These are phyloP conservation scores for Augiades crinisus DNA, from an alignment of 2,888 invertebrate species.

Conservation along the genomic window DNA sequence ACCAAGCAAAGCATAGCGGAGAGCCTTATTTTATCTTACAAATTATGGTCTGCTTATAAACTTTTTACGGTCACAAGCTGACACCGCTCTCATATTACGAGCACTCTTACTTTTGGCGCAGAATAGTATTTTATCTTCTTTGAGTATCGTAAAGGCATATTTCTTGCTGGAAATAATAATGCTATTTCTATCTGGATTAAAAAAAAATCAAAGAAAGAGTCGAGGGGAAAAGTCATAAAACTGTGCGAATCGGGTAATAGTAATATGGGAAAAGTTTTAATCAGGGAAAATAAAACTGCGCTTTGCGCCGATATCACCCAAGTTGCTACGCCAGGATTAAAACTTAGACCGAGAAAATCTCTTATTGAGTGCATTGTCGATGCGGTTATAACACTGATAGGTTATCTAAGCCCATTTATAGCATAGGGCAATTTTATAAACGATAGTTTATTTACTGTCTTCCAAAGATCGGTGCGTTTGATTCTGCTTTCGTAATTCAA, in stretches of 20 bases:
- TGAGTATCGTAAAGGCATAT: too few species aligned
- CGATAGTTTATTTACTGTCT: too few species aligned
- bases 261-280: slow-evolving; percentile 71
- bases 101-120: slow-evolving; percentile 13
- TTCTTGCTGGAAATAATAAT: too few species aligned
- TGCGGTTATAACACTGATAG: slow-evolving; percentile 47
- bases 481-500: too few species aligned
- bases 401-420: slow-evolving; percentile 10
- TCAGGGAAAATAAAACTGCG: slow-evolving; percentile 64
- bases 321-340: slow-evolving; percentile 63
- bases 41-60: slow-evolving; percentile 23
- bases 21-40: slow-evolving; percentile 22
- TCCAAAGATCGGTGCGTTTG: too few species aligned
- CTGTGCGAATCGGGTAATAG: slow-evolving; percentile 59
- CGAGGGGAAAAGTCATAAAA: slow-evolving; percentile 62
- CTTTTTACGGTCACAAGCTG: slow-evolving; percentile 24
- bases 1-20: slow-evolving; percentile 1
- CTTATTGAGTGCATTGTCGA: slow-evolving; percentile 55
- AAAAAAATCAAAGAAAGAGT: slow-evolving; percentile 39
- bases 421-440: too few species aligned
- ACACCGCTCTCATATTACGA: slow-evolving; percentile 16
- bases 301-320: slow-evolving; percentile 57
- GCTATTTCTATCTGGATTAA: too few species aligned
- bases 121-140: too few species aligned
- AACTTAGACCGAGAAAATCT: slow-evolving; percentile 48